Base-by-base conservation (phyloP, 1,140 invertebrate genomes). In the Cataglyphis hispanica region DNA sequence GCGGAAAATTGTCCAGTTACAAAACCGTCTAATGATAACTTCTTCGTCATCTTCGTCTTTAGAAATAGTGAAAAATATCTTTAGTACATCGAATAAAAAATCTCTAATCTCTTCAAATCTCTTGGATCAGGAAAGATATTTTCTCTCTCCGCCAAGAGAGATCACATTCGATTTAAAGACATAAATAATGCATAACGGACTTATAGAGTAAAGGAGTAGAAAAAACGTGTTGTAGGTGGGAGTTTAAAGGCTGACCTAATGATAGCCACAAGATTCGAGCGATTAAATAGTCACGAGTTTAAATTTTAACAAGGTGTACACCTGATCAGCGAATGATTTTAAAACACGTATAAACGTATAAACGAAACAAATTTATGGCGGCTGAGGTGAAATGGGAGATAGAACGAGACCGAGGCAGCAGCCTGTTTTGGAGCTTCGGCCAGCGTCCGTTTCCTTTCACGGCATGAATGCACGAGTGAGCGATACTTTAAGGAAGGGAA, bases 321-420 rank as follows among this genome's bases (percentile, higher is more conserved):
- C 88, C 91, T 91, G 91, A 91, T 86, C 60, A 80, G 46, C 64
- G 74, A 87, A 86, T 85, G 77, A 86, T 81, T 86, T 86, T 81
- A 81, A 85, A 85, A 83, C 27, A 77, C 80, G 87, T n/a, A n/a
- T n/a, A n/a, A n/a, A n/a, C 85, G 76, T 91, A 91, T 91, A 91
- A 91, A 90, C 78, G 88, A 88, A 90, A 91, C 89, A 91, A 90
- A 91, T 91, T 91, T 91, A 91, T 87, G 87, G 74, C 86, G 63
- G 85, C 66, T n/a, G 13, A 83, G 56, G 13, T 25, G 58, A 46
- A 40, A 10, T 56, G 7, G 5, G 19, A 40, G 22, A 25, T 43
- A 69, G 46, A 66, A 58, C 22, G 50, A 58, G 40, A 61, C 61
- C 22, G 46, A 11, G 46, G 37, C 27, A 60, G 40, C 53, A 81